Base-by-base conservation (phyloP, 92 coral and sea anemone genomes). In the Palythoa grandis region DNA sequence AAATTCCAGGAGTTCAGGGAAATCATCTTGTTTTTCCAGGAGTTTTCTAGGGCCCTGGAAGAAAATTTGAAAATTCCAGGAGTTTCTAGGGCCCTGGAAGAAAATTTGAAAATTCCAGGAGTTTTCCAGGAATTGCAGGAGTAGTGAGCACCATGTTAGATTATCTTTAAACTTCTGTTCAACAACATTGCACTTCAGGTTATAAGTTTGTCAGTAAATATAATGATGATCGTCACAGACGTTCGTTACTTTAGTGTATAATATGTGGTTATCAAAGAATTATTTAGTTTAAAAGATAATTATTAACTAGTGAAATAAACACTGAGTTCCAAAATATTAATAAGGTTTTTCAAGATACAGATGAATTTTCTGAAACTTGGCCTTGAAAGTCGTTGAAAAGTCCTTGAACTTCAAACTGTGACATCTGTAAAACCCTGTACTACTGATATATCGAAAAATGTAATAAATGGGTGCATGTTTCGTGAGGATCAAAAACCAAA, bases 191-290 rank as follows among this genome's bases (percentile, higher is more conserved):
- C 47, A 40, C 4, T 40, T 40, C 47, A 0, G 47, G 47, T 1
- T 40, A 40, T 40, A 1, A 40, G 67, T 14, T 15, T 60, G 67
- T 60, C 67, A 60, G 67, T 16, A 60, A 15, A 60, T 54, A 54
- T 54, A 60, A 17, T 60, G 67, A 60, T 60, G n/a, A 60, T 60
- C 7, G 22, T 60, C 22, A 60, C 67, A 54, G 60, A 60, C 67
- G 22, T 60, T 60, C 7, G 67, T 60, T 60, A 60, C 67, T 60
- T 60, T 60, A 60, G 67, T 60, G 67, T 60, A 60, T 60, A 60
- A 60, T 60, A 60, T 60, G 24, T 60, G 67, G 67, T 60, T 60
- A 60, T 60, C 67, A 60, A 60, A 60, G 7, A 12, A 60, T 60
- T 40, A 0, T 40, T 40, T 40, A 40, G 4, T 40, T 40, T 40